Base-by-base conservation (phyloP, 2,797 vertebrate genomes). In the Valencia hispanica region DNA sequence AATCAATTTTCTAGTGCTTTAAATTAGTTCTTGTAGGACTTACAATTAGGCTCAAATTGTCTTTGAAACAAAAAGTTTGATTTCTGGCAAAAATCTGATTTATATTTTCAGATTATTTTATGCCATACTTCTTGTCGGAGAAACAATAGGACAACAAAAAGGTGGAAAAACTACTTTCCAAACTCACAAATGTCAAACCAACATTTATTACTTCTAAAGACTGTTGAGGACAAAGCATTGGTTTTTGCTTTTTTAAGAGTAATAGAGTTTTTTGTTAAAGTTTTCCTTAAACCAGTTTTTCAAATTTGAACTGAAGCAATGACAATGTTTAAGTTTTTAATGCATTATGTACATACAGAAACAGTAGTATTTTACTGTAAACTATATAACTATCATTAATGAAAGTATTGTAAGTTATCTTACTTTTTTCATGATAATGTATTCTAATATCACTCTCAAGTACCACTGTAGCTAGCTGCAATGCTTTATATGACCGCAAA, bases 401-500 rank as follows among this genome's bases (percentile, higher is more conserved):
- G 71, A 63, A 5, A 65, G 63, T 83, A 68, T 74, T 25, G 22
- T 86, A 84, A 91, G 74, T 88, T 90, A 88, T 88, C 53, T 77
- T 73, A 81, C 79, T 63, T 79, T 91, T 84, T 89, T 86, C 74
- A 79, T 73, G 30, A 82, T 83, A 88, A 83, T 85, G 84, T 86
- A 84, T 89, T 80, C 72, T 77, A 80, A 84, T 68, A 43, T 34
- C 72, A 76, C 79, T 77, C 53, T 78, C 53, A 78, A 84, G 85
- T 53, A 87, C 85, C 88, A 89, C 79, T 89, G 91, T 93, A 92
- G 88, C 88, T 80, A 82, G 79, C 83, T 83, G 84, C 89, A 88
- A 90, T 84, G 92, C 92, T 92, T 92, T 86, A 86, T 80, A 88
- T 81, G 91, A 94, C 90, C 91, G 77, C 91, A 86, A 83, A 82